A percentile compares a stretch with the other conserved stretches of the same genome.
phyloP scores from a whole-genome alignment of 1,140 invertebrate species.

The Drosophila funebris region DNA sequence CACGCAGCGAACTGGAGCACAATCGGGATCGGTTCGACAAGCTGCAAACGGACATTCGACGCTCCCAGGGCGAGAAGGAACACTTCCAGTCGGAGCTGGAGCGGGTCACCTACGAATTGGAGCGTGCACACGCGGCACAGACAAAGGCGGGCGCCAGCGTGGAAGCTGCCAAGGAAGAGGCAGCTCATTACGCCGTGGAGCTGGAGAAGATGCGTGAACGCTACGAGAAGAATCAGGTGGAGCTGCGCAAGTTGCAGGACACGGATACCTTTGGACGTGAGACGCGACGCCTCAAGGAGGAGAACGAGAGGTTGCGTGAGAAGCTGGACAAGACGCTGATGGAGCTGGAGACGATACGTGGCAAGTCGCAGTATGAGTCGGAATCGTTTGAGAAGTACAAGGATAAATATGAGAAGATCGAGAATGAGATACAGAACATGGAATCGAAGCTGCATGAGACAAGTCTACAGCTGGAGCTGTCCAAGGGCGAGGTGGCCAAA shows the following conservation, averaged over 20 bases:
- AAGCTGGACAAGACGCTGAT: slow-evolving; percentile 91
- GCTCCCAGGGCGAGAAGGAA: slow-evolving; percentile 93
- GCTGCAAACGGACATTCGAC: slow-evolving; percentile 91
- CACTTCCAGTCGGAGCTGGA: slow-evolving; percentile 93
- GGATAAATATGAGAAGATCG: slow-evolving; percentile 89
- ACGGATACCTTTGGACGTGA: slow-evolving; percentile 88
- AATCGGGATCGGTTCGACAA: slow-evolving; percentile 95
- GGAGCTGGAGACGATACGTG: slow-evolving; percentile 91
- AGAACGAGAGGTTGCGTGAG: slow-evolving; percentile 92
- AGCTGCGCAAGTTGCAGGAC: slow-evolving; percentile 92
- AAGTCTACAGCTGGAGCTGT: slow-evolving; percentile 91
- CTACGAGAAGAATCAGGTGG: slow-evolving; percentile 92
- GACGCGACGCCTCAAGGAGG: slow-evolving; percentile 90
- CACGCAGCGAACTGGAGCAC: slow-evolving; percentile 95
- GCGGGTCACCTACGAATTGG: slow-evolving; percentile 93
- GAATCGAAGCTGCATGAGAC: slow-evolving; percentile 91
- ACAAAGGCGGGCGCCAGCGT: slow-evolving; percentile 92
- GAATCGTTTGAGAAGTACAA: slow-evolving; percentile 92
- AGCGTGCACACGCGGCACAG: slow-evolving; percentile 91
- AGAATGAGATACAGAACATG: slow-evolving; percentile 89
- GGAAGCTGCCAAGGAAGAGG: slow-evolving; percentile 95
- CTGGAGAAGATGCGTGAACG: slow-evolving; percentile 96
- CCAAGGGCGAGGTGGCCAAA: slow-evolving; percentile 91
- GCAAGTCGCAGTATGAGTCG: slow-evolving; percentile 94
- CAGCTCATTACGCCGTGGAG: slow-evolving; percentile 92